Base-by-base conservation (phyloP, 1,140 invertebrate species). In the Capitella teleta region DNA sequence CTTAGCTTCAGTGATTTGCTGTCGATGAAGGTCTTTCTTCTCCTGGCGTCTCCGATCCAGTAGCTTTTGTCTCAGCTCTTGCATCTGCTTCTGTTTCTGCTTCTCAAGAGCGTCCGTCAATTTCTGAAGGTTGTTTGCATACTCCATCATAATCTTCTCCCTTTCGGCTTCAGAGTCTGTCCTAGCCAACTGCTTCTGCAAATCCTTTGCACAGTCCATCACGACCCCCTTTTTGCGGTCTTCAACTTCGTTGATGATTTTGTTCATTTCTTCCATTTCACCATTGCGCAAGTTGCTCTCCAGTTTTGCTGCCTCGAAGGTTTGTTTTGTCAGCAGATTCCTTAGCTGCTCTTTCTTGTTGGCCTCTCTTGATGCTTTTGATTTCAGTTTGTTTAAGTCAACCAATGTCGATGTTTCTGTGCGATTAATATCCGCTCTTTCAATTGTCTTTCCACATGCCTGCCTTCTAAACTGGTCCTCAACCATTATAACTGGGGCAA, bases 121-220 rank as follows among this genome's bases (percentile, higher is more conserved):
- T 41, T 64, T 63, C 49, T 60, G 59, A 41, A 64, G 55, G 34
- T 64, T 64, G 21, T 46, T 57, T 10, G 61, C 60, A 52, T 66
- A 64, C n/a, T 67, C 62, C 30, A 59, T 24, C 56, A 68, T 59
- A 28, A 68, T 48, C 40, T 55, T 59, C 34, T 68, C 64, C 34
- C 52, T 56, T 32, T 67, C 66, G 23, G 57, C 47, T 25, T 66
- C 64, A 43, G 53, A 57, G 21, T 60, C 60, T 3, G 56, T 57
- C 26, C 57, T 56, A 18, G 52, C 48, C 25, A 67, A 48, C 47
- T 63, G 64, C 49, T 54, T 55, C 18, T 53, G 40, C 38, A 67
- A 41, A 26, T 64, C 63, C 14, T 58, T 55, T 21, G 57, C 50
- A 0, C 60, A 52, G 5, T 66, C 60, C 26, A 53, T 52, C 12